Base-by-base conservation (phyloP, 2,113 vertebrate genomes). In the Stigmatopora nigra region DNA sequence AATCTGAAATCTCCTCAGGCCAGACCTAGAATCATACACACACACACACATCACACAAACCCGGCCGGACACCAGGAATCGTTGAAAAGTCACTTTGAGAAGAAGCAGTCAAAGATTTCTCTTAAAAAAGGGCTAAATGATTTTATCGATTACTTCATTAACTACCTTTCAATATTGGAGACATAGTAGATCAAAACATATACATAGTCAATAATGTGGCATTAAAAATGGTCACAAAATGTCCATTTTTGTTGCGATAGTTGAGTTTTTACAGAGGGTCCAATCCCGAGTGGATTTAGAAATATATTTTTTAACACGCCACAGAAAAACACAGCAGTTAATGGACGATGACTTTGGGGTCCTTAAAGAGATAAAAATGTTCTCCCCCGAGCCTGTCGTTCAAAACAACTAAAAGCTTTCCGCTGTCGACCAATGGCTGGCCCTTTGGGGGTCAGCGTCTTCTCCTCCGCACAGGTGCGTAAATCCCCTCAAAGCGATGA, bases 1-100 rank as follows among this genome's bases (percentile, higher is more conserved):
- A 83, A 86, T 85, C 85, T 69, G 75, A 83, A 86, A 81, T 84
- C 84, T 82, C 82, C 79, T 79, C 82, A 70, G 80, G 82, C 78
- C 74, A 69, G 75, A 65, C 75, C 71, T 74, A 59, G 70, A 70
- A 84, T 78, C 81, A 73, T 63, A 36, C 22, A 1, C 22, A 52
- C 35, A 46, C 64, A 64, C 38, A 59, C 41, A 49, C 65, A 53
- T 2, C 62, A 61, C 67, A 64, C 60, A 59, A 38, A 25, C 56
- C n/a, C 63, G 52, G 67, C 61, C 65, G 17, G 49, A 14, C 66
- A 67, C 57, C 60, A 45, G 63, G 68, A 59, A 7, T 58, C 20
- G 63, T 38, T n/a, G 55, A 44, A 49, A 64, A 67, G 44, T 48
- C 19, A 77, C 51, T 46, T 65, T 35, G 60, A 61, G 58, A 45